Base-by-base conservation (phyloP, 2,113 vertebrate species). In the Clarias batrachus region DNA sequence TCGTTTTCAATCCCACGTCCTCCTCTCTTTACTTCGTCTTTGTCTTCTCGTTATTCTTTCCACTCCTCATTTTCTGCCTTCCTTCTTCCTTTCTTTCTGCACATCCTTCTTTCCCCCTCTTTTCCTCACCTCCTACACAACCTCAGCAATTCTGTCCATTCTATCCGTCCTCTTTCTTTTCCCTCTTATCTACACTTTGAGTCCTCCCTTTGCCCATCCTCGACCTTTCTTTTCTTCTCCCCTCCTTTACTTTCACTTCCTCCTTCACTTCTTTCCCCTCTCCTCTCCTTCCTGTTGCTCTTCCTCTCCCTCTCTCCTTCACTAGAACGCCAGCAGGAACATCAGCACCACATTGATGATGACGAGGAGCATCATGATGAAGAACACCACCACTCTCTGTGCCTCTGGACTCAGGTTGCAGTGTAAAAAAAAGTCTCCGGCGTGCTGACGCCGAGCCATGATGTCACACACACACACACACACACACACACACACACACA, bases 301-400 rank as follows among this genome's bases (percentile, higher is more conserved):
- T 52, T 80, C 33, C 73, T 56, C 83, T 65, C 16, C 0, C 37
- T 60, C 60, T 25, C 56, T 33, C 30, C 68, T 79, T 93, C 97
- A 98, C 94, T 96, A 96, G 92, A 99, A 99, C 74, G 97, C 96
- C 94, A 99, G 94, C 83, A 99, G 95, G 93, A 99, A 98, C 94
- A 99, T 98, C 82, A 99, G 97, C 93, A 99, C 96, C 89, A 97
- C 97, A 66, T 99, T 99, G 95, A 99, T 97, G 94, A 98, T 92
- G 93, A 99, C 96, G 88, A 99, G 97, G 91, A 99, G 92, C 93
- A 97, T 96, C 96, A 99, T 96, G 94, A 99, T 98, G 86, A 97
- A 89, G 91, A 98, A 97, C 88, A 99, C 97, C 92, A 98, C 97
- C 85, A 97, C 94, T 84, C 96, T 96, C 93, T 99, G 97, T 7